Evolutionary conservation across 2,888 invertebrate genomes (phyloP).

Genomic region (Poecilobothrus nobilitatus): DNA sequence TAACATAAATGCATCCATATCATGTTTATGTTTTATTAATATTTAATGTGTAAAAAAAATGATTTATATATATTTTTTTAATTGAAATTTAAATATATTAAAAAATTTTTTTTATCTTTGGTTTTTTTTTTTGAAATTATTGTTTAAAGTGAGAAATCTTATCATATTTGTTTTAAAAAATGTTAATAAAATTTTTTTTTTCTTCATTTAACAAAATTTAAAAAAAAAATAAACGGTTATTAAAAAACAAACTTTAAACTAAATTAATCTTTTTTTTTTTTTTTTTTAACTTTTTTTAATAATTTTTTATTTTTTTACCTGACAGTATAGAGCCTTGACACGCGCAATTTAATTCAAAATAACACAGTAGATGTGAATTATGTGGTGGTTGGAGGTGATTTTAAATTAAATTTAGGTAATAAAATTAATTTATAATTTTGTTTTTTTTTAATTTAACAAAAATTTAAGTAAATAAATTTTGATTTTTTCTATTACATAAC

Average conservation of each 20-base stretch:
- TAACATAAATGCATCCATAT: too few species aligned
- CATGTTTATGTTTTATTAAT: too few species aligned
- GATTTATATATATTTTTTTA: too few species aligned
- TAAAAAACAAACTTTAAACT: slow-evolving; percentile 3
- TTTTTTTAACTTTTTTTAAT: slow-evolving; percentile 23
- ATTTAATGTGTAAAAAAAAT: too few species aligned
- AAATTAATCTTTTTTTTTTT: background rate
- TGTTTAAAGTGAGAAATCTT: too few species aligned
- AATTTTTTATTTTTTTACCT: slow-evolving; percentile 38
- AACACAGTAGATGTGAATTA: slow-evolving; percentile 18
- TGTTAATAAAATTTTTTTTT: too few species aligned
- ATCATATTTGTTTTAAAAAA: too few species aligned
- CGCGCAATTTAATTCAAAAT: slow-evolving; percentile 23
- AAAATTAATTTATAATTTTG: slow-evolving; percentile 2
- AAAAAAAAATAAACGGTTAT: background rate
- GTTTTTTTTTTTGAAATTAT: too few species aligned
- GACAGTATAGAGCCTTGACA: slow-evolving; percentile 44
- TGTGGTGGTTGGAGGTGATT: slow-evolving; percentile 5
- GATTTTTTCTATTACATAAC: background rate
- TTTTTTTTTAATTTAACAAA: slow-evolving; percentile 1
- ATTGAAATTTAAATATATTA: too few species aligned
- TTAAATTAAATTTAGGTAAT: slow-evolving; percentile 10
- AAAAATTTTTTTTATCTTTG: background rate
- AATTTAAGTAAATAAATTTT: background rate
- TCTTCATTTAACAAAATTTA: background rate